Evolutionary conservation across 1,140 invertebrate species (phyloP).

Genomic region (Trichonephila clavata): DNA sequence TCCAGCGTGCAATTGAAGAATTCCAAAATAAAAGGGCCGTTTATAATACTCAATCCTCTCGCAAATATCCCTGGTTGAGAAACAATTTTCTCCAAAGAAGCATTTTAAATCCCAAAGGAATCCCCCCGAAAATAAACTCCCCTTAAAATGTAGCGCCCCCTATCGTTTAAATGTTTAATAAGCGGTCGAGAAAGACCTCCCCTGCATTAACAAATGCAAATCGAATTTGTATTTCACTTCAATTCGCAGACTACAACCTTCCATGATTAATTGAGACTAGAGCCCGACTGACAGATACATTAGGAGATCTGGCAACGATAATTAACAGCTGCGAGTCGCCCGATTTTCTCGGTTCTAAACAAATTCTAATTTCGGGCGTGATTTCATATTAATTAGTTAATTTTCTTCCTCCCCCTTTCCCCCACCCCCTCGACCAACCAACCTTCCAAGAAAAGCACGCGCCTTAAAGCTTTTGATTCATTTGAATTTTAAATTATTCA

Average conservation of each 20-base stretch:
- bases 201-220: slow-evolving; percentile 72
- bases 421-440: not conserved
- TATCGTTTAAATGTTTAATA: slow-evolving; percentile 73
- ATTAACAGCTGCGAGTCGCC: slow-evolving; percentile 66
- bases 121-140: slow-evolving; percentile 5
- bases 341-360: slow-evolving; percentile 74
- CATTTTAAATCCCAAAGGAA: slow-evolving; percentile 16
- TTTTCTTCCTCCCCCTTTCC: slow-evolving; percentile 52
- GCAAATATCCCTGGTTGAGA: not conserved
- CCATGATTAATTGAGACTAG: slow-evolving; percentile 74
- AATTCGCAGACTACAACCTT: slow-evolving; percentile 43
- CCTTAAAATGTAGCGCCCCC: slow-evolving; percentile 44
- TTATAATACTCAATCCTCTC: not conserved
- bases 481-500: slow-evolving; percentile 76
- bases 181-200: slow-evolving; percentile 33
- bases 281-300: slow-evolving; percentile 75
- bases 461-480: slow-evolving; percentile 61
- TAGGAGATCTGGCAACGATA: slow-evolving; percentile 73
- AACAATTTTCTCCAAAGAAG: not conserved
- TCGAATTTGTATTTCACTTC: slow-evolving; percentile 74
- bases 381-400: slow-evolving; percentile 77
- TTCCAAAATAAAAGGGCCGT: not conserved
- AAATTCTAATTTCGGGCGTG: slow-evolving; percentile 76
- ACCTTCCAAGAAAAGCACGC: slow-evolving; percentile 38
- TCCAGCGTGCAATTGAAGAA: too few relatives aligned